Conservation (phyloP, 92 coral and sea anemone species). For the Zoanthus sociatus region DNA sequence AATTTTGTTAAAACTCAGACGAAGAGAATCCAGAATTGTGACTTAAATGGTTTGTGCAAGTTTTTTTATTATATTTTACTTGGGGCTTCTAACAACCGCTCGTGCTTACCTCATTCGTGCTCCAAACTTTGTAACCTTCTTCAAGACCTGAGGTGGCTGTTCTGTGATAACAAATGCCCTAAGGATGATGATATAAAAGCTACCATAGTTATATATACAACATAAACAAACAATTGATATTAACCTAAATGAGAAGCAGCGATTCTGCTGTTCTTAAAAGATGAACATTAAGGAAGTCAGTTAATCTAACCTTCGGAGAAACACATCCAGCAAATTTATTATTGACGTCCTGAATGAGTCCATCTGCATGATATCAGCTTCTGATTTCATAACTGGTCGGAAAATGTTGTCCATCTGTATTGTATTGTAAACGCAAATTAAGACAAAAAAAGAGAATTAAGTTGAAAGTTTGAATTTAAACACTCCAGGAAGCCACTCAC, state of each 20-base stretch:
- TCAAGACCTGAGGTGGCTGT: slow-evolving; percentile 95
- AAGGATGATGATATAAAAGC: background rate
- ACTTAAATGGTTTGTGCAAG: background rate
- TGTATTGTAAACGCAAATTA: background rate
- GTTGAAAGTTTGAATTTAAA: too few relatives aligned
- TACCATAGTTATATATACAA: background rate
- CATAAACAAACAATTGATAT: background rate
- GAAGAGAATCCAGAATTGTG: background rate
- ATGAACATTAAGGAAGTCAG: background rate
- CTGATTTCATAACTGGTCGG: slow-evolving; percentile 86
- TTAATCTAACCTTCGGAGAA: slow-evolving; percentile 78
- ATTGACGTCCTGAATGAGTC: slow-evolving; percentile 75
- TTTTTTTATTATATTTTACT: background rate
- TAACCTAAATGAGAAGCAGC: too few relatives aligned
- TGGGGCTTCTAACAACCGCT: background rate
- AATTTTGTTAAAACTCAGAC: background rate
- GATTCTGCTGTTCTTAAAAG: background rate
- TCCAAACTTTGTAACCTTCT: slow-evolving; percentile 92
- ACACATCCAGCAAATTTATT: slow-evolving; percentile 70
- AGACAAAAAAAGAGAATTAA: too few relatives aligned
- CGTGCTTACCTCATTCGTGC: slow-evolving; percentile 74
- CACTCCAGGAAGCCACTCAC: too few relatives aligned
- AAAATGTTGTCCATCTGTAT: slow-evolving; percentile 91
- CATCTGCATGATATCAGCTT: slow-evolving; percentile 82
- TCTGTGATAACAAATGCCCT: slow-evolving; percentile 91